A percentile compares a stretch with the other conserved stretches of the same genome.
phyloP scores from a whole-genome alignment of 2,888 invertebrate species.

The Pandemis heparana region DNA sequence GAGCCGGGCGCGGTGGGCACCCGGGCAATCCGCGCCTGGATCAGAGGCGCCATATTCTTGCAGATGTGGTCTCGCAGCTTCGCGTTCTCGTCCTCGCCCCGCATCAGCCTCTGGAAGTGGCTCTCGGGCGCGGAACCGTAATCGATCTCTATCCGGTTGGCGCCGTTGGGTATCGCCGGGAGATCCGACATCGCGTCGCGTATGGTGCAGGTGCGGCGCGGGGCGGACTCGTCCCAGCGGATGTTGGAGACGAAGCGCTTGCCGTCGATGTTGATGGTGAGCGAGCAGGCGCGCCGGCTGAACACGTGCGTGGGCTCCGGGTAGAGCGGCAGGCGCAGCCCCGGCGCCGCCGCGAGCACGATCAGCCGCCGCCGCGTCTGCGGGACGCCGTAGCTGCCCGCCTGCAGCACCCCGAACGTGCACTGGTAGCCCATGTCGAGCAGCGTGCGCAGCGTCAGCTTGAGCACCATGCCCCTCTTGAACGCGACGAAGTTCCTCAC shows the following conservation, averaged over 20 bases:
- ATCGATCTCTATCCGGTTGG: slow-evolving; percentile 88
- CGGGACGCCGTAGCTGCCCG: slow-evolving; percentile 94
- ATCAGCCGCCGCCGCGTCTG: slow-evolving; percentile 92
- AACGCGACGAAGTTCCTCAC: slow-evolving; percentile 94
- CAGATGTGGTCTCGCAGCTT: slow-evolving; percentile 91
- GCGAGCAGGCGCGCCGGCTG: slow-evolving; percentile 88
- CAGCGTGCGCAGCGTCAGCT: slow-evolving; percentile 91
- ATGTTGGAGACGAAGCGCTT: slow-evolving; percentile 83
- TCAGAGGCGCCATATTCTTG: slow-evolving; percentile 93
- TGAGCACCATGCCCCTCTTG: slow-evolving; percentile 92
- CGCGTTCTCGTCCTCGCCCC: slow-evolving; percentile 85
- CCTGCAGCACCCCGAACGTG: slow-evolving; percentile 94
- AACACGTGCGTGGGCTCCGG: slow-evolving; percentile 94
- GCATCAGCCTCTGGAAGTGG: slow-evolving; percentile 90
- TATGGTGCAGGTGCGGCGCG: slow-evolving; percentile 91
- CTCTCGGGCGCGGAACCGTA: slow-evolving; percentile 90
- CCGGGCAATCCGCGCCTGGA: slow-evolving; percentile 91
- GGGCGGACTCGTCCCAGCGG: slow-evolving; percentile 89
- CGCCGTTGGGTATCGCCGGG: slow-evolving; percentile 91
- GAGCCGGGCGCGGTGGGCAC: slow-evolving; percentile 91
- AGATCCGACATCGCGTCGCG: slow-evolving; percentile 94
- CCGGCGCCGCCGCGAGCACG: slow-evolving; percentile 93
- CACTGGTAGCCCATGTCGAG: slow-evolving; percentile 95
- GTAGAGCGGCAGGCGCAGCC: slow-evolving; percentile 89
- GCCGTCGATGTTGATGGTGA: slow-evolving; percentile 76